Conservation (phyloP, 35 echinoderm and acorn worm genomes). For the Holothuria glaberrima region DNA sequence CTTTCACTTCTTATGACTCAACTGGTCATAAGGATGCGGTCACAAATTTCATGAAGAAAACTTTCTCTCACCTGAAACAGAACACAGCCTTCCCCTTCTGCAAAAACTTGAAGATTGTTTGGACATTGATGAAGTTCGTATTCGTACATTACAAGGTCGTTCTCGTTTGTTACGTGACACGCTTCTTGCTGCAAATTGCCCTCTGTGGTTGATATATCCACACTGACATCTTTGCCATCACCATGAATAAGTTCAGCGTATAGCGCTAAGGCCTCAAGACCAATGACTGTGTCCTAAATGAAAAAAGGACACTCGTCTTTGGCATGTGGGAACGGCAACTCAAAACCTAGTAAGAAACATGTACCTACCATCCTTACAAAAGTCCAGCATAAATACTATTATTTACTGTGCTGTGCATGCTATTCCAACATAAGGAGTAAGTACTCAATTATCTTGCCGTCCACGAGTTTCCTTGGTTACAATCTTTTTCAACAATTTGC, state of each 20-base stretch:
- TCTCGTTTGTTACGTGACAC: slow-evolving; percentile 30
- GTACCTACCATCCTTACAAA: no score
- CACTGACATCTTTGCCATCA: background rate
- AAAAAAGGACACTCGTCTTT: background rate
- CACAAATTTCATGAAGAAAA: no score
- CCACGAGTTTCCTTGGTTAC: no score
- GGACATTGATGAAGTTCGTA: slow-evolving; percentile 15
- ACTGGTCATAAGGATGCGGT: no score
- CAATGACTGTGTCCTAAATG: slow-evolving; percentile 48
- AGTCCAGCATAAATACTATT: no score
- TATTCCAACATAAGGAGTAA: no score
- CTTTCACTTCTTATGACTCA: no score
- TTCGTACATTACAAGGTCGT: slow-evolving; percentile 39
- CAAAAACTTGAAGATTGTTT: slow-evolving; percentile 9
- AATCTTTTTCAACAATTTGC: no score
- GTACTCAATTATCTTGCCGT: no score
- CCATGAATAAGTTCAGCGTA: slow-evolving; percentile 44
- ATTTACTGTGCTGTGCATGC: no score
- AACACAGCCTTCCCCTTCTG: slow-evolving; percentile 37
- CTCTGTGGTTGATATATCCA: slow-evolving; percentile 11
- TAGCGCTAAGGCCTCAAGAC: slow-evolving; percentile 25
- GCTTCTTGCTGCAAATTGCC: slow-evolving; percentile 2
- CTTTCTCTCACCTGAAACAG: slow-evolving; percentile 15
- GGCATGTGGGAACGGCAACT: no score
- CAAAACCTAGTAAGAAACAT: no score